These are phyloP conservation scores for Percina caprodes DNA, from an alignment of 2,113 vertebrate species.

Conservation along the genomic window DNA sequence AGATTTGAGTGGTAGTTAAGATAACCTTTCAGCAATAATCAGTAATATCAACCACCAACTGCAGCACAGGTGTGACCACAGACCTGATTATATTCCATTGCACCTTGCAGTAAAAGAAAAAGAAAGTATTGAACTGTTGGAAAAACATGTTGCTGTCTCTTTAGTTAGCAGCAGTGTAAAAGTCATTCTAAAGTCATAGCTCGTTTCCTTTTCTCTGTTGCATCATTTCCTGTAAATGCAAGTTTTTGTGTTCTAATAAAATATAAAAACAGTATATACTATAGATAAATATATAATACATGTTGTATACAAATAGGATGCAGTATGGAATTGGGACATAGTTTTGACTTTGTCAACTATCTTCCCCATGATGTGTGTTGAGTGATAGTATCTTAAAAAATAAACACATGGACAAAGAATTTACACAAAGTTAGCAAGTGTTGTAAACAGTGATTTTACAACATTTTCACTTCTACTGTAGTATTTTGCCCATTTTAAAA, in stretches of 20 bases:
- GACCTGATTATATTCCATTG: conserved; percentile 3
- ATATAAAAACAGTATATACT: background rate
- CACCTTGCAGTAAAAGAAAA: background rate
- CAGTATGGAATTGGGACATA: background rate
- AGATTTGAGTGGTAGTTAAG: background rate
- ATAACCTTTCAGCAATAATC: conserved; percentile 27
- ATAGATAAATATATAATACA: background rate
- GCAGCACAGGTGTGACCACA: background rate
- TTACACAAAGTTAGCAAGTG: background rate
- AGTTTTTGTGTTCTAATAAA: background rate
- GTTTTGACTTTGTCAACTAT: too few relatives aligned
- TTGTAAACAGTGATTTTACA: background rate
- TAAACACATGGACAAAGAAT: background rate
- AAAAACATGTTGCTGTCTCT: background rate
- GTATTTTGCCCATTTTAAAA: background rate
- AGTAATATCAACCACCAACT: conserved; percentile 8
- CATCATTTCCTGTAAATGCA: background rate
- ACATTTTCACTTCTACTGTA: background rate
- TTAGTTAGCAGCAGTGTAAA: too few relatives aligned
- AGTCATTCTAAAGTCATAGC: background rate
- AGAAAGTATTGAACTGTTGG: too few relatives aligned
- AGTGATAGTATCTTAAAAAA: background rate
- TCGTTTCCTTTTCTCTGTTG: background rate
- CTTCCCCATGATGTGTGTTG: background rate
- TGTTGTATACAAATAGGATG: too few relatives aligned